Evolutionary conservation across 2,113 vertebrate genomes (phyloP).

Genomic region (Axis porcinus): DNA sequence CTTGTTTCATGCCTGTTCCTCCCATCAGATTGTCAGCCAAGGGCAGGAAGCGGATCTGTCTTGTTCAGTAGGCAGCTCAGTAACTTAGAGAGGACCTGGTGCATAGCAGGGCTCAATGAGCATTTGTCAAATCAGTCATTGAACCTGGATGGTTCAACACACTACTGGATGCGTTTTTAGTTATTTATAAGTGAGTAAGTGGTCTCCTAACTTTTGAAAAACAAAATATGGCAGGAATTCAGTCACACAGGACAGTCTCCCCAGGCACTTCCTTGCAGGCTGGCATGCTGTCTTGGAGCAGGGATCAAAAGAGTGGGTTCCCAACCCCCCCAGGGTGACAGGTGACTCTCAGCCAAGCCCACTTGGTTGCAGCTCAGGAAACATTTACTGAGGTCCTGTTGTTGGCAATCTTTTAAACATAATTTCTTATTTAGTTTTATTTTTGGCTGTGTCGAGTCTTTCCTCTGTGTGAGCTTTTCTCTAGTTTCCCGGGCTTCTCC

Average conservation of each 20-base stretch:
- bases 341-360: not conserved
- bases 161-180: not conserved
- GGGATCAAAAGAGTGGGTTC: not conserved
- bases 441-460: not conserved
- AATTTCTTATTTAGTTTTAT: not conserved
- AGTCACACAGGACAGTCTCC: rapidly evolving
- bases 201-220: not conserved
- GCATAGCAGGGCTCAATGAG: rapidly evolving
- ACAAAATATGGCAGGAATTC: not conserved
- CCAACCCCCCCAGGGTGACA: not conserved
- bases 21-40: no score
- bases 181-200: not conserved
- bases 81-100: not conserved
- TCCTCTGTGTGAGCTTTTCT: not conserved
- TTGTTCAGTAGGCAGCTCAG: not conserved
- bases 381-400: not conserved
- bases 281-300: not conserved
- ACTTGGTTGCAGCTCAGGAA: not conserved
- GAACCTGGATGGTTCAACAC: not conserved
- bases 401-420: not conserved
- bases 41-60: not conserved
- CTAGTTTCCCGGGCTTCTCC: not conserved
- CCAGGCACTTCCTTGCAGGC: rapidly evolving
- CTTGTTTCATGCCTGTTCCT: not conserved
- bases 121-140: not conserved